phyloP scores from a whole-genome alignment of 2,797 vertebrate species.

The Ctenopoma kingsleyae region DNA sequence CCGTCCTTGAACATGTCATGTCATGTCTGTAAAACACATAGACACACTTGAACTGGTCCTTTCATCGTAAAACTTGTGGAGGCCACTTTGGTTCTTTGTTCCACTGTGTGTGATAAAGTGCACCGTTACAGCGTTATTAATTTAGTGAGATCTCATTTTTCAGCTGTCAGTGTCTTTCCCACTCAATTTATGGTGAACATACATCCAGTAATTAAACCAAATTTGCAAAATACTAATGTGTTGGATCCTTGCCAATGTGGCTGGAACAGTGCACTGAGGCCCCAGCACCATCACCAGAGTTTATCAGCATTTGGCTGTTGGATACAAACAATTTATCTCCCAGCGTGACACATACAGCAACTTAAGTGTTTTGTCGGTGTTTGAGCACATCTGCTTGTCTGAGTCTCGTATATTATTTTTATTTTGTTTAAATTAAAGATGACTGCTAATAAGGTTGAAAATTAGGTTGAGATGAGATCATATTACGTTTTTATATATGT shows the following conservation, averaged over 20 bases:
- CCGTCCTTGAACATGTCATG: conserved; percentile 57
- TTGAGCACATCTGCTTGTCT: conserved; percentile 47
- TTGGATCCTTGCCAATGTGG: conserved; percentile 30
- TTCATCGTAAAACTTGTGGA: conserved; percentile 27
- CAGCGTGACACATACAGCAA: conserved; percentile 36
- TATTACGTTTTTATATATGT: background rate
- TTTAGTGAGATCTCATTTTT: conserved; percentile 15
- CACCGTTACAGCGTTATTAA: conserved; percentile 4
- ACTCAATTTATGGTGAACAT: conserved; percentile 3
- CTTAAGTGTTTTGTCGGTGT: conserved; percentile 53
- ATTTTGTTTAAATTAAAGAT: conserved; percentile 42
- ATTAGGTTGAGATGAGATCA: background rate
- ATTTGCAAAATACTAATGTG: conserved; percentile 30
- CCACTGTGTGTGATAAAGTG: conserved; percentile 20
- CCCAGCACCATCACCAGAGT: conserved; percentile 45
- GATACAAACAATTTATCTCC: conserved; percentile 57
- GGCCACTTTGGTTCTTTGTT: conserved; percentile 6
- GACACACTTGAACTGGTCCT: conserved; percentile 30
- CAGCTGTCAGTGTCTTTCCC: conserved; percentile 1
- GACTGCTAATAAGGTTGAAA: conserved; percentile 16
- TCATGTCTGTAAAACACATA: conserved; percentile 53
- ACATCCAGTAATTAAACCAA: conserved; percentile 24
- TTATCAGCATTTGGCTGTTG: conserved; percentile 50
- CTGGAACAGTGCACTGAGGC: conserved; percentile 23
- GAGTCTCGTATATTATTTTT: conserved; percentile 39